Evolutionary conservation across 2,797 vertebrate species (phyloP).

Genomic region (Scolopax rusticola): DNA sequence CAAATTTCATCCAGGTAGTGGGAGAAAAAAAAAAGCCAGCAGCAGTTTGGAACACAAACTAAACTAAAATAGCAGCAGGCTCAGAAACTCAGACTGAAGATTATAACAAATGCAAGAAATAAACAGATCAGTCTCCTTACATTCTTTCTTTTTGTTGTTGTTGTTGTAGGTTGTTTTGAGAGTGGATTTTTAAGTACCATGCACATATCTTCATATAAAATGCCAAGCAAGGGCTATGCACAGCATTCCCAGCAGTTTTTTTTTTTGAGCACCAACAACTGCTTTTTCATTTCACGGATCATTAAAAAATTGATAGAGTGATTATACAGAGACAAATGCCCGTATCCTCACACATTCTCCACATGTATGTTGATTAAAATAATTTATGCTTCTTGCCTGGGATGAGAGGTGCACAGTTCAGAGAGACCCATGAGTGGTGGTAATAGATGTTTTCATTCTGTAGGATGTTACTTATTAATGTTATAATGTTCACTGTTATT

Average conservation of each 20-base stretch:
- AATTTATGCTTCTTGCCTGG: neutral
- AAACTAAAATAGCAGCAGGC: conserved; percentile 29
- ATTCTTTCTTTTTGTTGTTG: neutral
- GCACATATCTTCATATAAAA: neutral
- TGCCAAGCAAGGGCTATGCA: neutral
- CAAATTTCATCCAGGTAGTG: conserved; percentile 51
- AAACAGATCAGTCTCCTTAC: neutral
- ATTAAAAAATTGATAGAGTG: neutral
- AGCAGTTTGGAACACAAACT: conserved; percentile 16
- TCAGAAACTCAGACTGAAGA: neutral
- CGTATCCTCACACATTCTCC: neutral
- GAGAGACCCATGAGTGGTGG: neutral
- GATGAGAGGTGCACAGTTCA: neutral
- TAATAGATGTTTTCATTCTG: neutral
- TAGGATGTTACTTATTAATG: neutral
- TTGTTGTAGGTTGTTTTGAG: neutral
- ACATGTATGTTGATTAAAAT: neutral
- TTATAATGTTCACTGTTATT: neutral
- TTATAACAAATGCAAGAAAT: neutral
- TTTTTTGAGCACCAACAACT: neutral
- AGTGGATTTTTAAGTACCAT: neutral
- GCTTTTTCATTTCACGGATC: conserved; percentile 1
- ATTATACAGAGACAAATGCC: neutral
- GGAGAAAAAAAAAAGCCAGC: neutral
- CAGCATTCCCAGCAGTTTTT: neutral